A percentile compares a stretch with the other conserved stretches of the same genome.
Evolutionary conservation across 1,140 invertebrate species (phyloP).

Genomic region (Linepithema humile): DNA sequence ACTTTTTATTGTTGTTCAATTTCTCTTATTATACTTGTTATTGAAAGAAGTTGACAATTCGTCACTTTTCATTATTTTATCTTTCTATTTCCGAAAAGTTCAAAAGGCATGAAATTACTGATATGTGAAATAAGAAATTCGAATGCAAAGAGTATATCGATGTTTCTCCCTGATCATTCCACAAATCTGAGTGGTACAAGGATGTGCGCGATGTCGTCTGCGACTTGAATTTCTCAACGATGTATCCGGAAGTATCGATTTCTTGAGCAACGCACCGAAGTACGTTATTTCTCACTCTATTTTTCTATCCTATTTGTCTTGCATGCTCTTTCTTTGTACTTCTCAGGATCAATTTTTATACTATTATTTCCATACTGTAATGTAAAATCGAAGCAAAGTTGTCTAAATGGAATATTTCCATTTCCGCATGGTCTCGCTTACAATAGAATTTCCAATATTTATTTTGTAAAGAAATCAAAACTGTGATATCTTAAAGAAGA

Average conservation of each 20-base stretch:
- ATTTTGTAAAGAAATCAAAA: neutral
- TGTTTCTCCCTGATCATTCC: neutral
- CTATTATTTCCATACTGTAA: neutral
- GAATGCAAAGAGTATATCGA: neutral
- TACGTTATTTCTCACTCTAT: neutral
- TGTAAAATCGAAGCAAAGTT: neutral
- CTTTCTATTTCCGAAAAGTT: neutral
- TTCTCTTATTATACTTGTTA: too few relatives aligned
- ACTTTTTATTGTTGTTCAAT: too few relatives aligned
- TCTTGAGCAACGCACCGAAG: neutral
- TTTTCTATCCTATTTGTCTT: slow-evolving; percentile 15
- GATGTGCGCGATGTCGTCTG: neutral
- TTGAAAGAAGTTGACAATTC: neutral
- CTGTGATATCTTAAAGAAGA: neutral
- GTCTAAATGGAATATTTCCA: neutral
- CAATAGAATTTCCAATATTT: neutral
- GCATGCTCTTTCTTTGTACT: neutral
- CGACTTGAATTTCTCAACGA: neutral
- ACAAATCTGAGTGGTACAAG: neutral
- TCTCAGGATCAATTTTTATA: neutral
- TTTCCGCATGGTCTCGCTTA: neutral
- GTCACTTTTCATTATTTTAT: neutral
- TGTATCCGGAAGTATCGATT: slow-evolving; percentile 10
- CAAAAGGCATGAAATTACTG: neutral
- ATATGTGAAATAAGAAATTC: slow-evolving; percentile 13